Evolutionary conservation across 2,113 vertebrate genomes (phyloP).

Genomic region (Puma concolor): DNA sequence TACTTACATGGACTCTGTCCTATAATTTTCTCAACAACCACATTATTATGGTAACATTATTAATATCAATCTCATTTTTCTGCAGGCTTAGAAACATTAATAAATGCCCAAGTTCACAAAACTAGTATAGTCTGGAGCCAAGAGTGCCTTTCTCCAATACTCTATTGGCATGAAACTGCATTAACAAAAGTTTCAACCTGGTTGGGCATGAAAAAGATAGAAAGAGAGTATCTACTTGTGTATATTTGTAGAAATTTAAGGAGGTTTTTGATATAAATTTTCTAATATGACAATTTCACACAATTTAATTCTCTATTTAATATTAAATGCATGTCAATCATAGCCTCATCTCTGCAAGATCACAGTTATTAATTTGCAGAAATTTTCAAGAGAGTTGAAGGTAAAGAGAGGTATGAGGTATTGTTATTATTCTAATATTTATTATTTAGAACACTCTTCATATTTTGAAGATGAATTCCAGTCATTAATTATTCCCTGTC

Average conservation of each 20-base stretch:
- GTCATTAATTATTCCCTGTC: slow-evolving; percentile 76
- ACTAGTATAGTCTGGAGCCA: background rate
- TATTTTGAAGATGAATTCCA: slow-evolving; percentile 73
- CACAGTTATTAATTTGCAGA: slow-evolving; percentile 51
- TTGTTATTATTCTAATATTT: slow-evolving; percentile 70
- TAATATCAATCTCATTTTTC: background rate
- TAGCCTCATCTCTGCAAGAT: background rate
- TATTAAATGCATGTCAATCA: slow-evolving; percentile 20
- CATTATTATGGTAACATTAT: background rate
- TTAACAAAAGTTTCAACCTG: background rate
- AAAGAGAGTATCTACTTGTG: background rate
- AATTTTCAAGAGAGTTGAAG: slow-evolving; percentile 14
- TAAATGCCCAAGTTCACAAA: background rate
- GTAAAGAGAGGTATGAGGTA: background rate
- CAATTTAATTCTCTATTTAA: slow-evolving; percentile 38
- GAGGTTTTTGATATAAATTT: background rate
- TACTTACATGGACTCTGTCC: background rate
- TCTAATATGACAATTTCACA: background rate
- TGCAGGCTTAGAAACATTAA: background rate
- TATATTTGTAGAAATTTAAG: background rate
- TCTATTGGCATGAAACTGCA: background rate
- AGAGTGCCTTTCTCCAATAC: background rate
- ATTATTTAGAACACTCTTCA: slow-evolving; percentile 63
- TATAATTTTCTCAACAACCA: background rate
- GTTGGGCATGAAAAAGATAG: background rate